These are phyloP conservation scores for Dinomys branickii DNA, from an alignment of 2,113 vertebrate species.

Conservation along the genomic window DNA sequence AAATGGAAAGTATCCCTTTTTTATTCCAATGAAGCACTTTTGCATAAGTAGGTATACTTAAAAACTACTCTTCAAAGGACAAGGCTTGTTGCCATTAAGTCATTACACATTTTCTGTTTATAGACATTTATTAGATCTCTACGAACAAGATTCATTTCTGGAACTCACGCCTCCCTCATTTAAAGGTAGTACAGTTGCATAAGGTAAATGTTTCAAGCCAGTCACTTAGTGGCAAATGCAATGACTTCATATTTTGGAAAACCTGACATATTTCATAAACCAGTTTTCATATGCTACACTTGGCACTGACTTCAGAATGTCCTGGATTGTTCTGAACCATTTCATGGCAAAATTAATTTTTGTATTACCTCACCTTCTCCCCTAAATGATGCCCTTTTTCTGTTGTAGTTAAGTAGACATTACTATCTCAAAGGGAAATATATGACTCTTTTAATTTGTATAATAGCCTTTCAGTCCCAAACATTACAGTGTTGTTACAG, in stretches of 20 bases:
- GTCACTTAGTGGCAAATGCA: conserved; percentile 51
- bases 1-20: neutral
- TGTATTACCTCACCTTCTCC: conserved; percentile 67
- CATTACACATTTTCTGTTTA: conserved; percentile 15
- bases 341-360: conserved; percentile 60
- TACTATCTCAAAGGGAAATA: conserved; percentile 48
- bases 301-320: conserved; percentile 68
- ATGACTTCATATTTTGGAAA: conserved; percentile 71
- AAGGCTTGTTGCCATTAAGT: neutral
- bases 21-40: neutral
- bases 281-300: conserved; percentile 56
- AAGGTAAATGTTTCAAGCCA: conserved; percentile 49
- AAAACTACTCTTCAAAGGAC: conserved; percentile 19
- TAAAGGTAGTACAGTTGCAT: conserved; percentile 4
- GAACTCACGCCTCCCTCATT: conserved; percentile 27
- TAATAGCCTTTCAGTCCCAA: conserved; percentile 54
- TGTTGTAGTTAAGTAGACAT: conserved; percentile 51
- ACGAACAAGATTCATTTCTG: conserved; percentile 59
- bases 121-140: conserved; percentile 28
- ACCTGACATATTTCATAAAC: conserved; percentile 62
- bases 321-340: conserved; percentile 63
- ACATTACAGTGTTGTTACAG: conserved; percentile 54
- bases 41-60: neutral
- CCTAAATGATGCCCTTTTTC: conserved; percentile 57
- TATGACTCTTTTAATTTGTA: conserved; percentile 63